Percentiles rank a stretch among this genome's conserved stretches.
Evolutionary conservation across 1,140 invertebrate species (phyloP).

Genomic region (Drosophila setifemur): DNA sequence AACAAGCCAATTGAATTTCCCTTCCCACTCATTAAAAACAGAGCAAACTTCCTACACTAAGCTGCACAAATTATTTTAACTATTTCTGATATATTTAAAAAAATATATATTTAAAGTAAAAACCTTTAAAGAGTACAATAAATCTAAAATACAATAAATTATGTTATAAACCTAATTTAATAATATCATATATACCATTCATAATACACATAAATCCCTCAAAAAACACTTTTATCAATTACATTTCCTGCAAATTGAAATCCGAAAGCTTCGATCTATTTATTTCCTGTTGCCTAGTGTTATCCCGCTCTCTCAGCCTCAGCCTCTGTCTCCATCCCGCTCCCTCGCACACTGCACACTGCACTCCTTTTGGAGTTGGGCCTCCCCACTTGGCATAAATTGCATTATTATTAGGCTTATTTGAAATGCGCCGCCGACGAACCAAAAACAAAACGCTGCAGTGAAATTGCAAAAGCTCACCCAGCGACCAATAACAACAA

Average conservation of each 20-base stretch:
- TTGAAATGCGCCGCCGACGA: constrained; percentile 72
- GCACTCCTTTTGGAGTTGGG: constrained; percentile 33
- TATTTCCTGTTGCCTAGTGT: neutral
- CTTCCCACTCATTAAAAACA: neutral
- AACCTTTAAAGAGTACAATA: too few relatives aligned
- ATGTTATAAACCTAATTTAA: too few relatives aligned
- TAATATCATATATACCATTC: too few relatives aligned
- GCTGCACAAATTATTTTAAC: too few relatives aligned
- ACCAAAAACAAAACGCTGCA: constrained; percentile 54
- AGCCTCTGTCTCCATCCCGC: neutral
- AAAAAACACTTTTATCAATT: too few relatives aligned
- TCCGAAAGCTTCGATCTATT: neutral
- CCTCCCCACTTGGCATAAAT: constrained; percentile 68
- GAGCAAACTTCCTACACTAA: neutral
- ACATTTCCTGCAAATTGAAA: too few relatives aligned
- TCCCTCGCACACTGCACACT: neutral
- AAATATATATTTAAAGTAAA: too few relatives aligned
- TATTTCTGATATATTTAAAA: too few relatives aligned
- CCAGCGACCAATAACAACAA: constrained; percentile 22
- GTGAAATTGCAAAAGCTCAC: constrained; percentile 71
- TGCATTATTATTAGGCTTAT: constrained; percentile 80
- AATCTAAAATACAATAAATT: too few relatives aligned
- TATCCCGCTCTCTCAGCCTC: neutral
- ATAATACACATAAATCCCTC: too few relatives aligned
- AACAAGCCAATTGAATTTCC: neutral